Conservation (phyloP, 2,113 vertebrate genomes). For the Bostrychus sinensis region DNA sequence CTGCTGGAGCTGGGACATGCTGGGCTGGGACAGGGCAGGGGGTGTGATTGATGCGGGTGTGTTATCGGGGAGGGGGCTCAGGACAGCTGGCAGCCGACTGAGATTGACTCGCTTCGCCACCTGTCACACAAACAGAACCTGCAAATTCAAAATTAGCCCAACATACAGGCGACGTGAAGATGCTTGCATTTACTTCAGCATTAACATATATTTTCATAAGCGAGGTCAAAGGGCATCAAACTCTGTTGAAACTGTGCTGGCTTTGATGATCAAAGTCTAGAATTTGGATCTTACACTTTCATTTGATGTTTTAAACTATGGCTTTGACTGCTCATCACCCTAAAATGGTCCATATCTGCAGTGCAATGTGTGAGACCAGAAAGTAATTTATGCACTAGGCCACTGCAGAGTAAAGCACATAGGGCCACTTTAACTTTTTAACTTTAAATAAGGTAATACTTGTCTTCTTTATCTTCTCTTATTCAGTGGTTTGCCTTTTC, state of each 20-base stretch:
- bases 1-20: too few relatives aligned
- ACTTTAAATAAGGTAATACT: too few relatives aligned
- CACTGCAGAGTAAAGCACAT: too few relatives aligned
- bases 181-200: not conserved
- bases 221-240: conserved; percentile 2
- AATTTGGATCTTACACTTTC: not conserved
- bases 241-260: not conserved
- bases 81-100: conserved; percentile 51
- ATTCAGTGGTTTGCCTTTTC: too few relatives aligned
- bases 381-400: too few relatives aligned
- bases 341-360: not conserved
- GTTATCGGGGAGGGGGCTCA: conserved; percentile 16
- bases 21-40: not conserved
- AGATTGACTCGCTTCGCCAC: conserved; percentile 50
- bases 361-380: too few relatives aligned
- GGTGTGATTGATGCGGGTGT: conserved; percentile 16
- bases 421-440: too few relatives aligned
- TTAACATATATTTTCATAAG: not conserved
- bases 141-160: conserved; percentile 29
- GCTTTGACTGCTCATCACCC: not conserved
- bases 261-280: not conserved
- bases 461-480: too few relatives aligned
- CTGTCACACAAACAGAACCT: conserved; percentile 43
- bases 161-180: conserved; percentile 3
- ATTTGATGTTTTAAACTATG: not conserved